These are phyloP conservation scores for Dolomedes plantarius DNA, from an alignment of 2,888 invertebrate genomes.

Conservation along the genomic window DNA sequence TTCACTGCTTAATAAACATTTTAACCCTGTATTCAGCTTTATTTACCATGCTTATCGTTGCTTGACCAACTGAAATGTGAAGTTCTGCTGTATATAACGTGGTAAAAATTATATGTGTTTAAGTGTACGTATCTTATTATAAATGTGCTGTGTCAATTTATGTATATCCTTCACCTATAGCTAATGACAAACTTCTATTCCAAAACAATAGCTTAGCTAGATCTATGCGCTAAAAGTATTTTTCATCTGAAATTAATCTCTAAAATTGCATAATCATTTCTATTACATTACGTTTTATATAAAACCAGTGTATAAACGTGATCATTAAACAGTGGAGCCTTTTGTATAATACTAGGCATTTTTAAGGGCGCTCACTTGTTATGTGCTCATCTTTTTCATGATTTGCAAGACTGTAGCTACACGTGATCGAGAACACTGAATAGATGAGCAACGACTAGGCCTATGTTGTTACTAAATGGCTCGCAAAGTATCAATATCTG, in stretches of 20 bases:
- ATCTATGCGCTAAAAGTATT: too few relatives aligned
- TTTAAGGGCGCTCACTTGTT: not conserved
- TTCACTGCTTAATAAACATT: slow-evolving; percentile 29
- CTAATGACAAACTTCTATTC: not conserved
- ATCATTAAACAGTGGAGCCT: too few relatives aligned
- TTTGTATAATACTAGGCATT: not conserved
- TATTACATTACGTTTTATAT: too few relatives aligned
- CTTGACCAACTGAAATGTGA: slow-evolving; percentile 37
- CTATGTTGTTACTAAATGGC: not conserved
- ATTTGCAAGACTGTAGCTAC: not conserved
- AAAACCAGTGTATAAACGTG: too few relatives aligned
- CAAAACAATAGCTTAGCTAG: not conserved
- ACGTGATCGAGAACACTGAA: not conserved
- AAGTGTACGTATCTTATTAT: slow-evolving; percentile 2
- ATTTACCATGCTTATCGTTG: slow-evolving; percentile 4
- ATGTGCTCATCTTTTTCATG: not conserved
- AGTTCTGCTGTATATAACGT: slow-evolving; percentile 42
- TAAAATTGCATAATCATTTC: too few relatives aligned
- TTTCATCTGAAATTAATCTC: too few relatives aligned
- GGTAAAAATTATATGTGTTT: not conserved
- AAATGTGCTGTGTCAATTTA: not conserved
- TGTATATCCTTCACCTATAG: not conserved
- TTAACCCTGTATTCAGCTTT: slow-evolving; percentile 32
- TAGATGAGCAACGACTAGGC: not conserved
- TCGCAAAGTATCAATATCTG: not conserved